Evolutionary conservation across 2,888 invertebrate genomes (phyloP).

Genomic region (Diogma glabrata): DNA sequence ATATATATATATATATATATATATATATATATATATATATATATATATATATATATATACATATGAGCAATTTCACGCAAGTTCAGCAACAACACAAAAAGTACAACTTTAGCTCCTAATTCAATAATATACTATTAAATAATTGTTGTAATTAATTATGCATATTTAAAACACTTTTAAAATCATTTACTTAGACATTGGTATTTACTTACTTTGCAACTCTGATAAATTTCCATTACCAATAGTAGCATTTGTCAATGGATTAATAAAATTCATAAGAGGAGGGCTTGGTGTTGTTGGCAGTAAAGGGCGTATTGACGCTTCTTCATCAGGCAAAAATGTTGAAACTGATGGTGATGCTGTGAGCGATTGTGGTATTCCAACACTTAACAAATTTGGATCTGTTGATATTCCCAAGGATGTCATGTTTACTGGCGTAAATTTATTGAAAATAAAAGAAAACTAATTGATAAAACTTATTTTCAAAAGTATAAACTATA

Average conservation of each 20-base stretch:
- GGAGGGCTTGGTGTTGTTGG: constrained; percentile 48
- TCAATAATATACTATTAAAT: too few relatives aligned
- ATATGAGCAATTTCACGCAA: too few relatives aligned
- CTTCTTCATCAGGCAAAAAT: constrained; percentile 45
- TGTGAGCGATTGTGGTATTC: constrained; percentile 28
- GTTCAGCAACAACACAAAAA: too few relatives aligned
- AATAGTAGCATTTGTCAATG: constrained; percentile 39
- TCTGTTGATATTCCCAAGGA: constrained; percentile 32
- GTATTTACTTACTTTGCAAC: background rate
- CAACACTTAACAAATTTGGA: constrained; percentile 30
- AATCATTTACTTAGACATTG: constrained; percentile 10
- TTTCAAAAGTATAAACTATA: too few relatives aligned
- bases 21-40: too few relatives aligned
- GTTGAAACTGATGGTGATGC: constrained; percentile 34
- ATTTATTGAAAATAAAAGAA: too few relatives aligned
- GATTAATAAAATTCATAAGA: constrained; percentile 46
- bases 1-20: too few relatives aligned
- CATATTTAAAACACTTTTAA: too few relatives aligned
- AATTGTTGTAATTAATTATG: too few relatives aligned
- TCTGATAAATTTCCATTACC: constrained; percentile 36
- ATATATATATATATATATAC: too few relatives aligned
- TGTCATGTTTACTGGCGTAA: constrained; percentile 24
- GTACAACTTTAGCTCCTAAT: too few relatives aligned
- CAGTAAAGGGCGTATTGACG: constrained; percentile 53
- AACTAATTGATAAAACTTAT: too few relatives aligned